Base-by-base conservation (phyloP, 1,140 invertebrate genomes). In the Cotesia typhae region DNA sequence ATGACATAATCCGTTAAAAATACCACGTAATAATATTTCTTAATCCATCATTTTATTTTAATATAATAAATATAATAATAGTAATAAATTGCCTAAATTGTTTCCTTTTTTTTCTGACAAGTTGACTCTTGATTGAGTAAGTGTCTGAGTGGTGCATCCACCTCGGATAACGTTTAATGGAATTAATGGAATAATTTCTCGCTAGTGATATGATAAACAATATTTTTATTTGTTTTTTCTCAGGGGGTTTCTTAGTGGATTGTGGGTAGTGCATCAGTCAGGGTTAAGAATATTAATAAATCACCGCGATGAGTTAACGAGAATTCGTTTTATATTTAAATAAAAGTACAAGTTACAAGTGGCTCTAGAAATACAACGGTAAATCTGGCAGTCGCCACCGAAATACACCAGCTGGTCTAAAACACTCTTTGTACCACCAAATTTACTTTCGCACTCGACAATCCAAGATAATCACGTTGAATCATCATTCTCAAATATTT, bases 351-450 rank as follows among this genome's bases (percentile, higher is more conserved):
- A 60, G n/a, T 7, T 52, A 61, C 60, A 74, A 74, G 72, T 74
- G 72, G 61, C 52, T 70, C 72, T 70, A 57, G 55, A 74, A 74
- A 74, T 74, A 74, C 41, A 74, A 70, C 72, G 14, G 67, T 37
- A 59, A 66, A 66, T 74, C 53, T 59, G 53, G 61, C 63, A 74
- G 53, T 70, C 51, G 61, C 20, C 47, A 17, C 41, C 51, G 51
- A 64, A 67, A 12, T 28, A 57, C 59, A 37, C 72, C 67, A 69
- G 38, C 67, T 73, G 67, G 67, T 69, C 2, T 28, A 14, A 12
- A 36, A 14, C 20, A 36, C 41, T 47, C 41, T 47, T 47, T 47
- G 41, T 47, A 47, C 41, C 7, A 20, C 52, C 51, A 72, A 72
- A 72, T 72, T 57, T 72, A 72, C 63, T 72, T 72, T 72, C 47